Evolutionary conservation across 2,113 vertebrate species (phyloP).

Genomic region (Oryctolagus cuniculus): DNA sequence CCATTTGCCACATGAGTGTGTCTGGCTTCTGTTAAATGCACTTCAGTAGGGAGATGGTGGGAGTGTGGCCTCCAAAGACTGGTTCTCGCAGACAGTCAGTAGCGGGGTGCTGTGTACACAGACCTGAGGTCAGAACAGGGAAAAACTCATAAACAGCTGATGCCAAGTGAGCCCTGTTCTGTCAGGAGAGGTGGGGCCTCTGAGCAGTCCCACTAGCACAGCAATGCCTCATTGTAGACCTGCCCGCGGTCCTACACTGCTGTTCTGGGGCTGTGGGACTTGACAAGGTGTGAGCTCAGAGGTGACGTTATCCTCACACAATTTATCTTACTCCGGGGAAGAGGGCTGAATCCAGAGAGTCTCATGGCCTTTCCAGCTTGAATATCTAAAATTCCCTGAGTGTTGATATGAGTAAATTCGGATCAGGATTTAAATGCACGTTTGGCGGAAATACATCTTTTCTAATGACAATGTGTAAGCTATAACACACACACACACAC

Average conservation of each 20-base stretch:
- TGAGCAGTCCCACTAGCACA: no score
- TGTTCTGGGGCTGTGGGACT: background rate
- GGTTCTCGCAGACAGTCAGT: background rate
- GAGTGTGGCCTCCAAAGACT: background rate
- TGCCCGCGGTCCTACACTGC: accelerated
- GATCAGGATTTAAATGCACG: background rate
- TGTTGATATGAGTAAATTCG: background rate
- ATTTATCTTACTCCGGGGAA: background rate
- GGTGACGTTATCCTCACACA: no score
- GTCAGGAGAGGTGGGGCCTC: background rate
- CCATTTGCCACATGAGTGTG: background rate
- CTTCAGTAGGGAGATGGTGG: background rate
- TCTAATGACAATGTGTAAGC: background rate
- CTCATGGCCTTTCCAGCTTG: background rate
- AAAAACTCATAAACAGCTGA: no score
- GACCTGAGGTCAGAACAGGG: background rate
- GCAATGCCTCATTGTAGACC: accelerated
- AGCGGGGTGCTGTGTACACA: background rate
- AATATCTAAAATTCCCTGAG: background rate
- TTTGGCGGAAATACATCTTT: background rate
- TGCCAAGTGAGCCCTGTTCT: no score
- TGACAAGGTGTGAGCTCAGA: background rate
- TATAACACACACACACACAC: no score
- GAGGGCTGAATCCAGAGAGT: background rate
- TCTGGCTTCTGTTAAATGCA: background rate